Evolutionary conservation across 2,797 vertebrate genomes (phyloP), one percentile per base, ranked within the genome.

Genomic region (Spheniscus humboldti): DNA sequence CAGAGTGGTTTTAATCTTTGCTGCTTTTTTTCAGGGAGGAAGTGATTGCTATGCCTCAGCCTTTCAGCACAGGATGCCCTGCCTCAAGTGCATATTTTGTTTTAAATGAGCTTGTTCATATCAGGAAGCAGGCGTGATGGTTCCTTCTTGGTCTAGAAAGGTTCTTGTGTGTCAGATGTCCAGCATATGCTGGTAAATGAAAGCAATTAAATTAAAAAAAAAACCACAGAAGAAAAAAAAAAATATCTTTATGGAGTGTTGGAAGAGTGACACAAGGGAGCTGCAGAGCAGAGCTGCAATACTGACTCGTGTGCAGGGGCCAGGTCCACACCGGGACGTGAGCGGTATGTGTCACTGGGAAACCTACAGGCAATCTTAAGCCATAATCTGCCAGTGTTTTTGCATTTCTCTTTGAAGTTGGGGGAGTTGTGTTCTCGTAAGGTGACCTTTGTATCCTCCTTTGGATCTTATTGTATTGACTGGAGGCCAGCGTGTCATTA

Each of bases 371-470:
- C 92, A 64, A 39, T 79, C 67, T 79, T 79, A 63, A 86, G 0
- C 93, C 60, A 12, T 74, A 60, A 93, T 88, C 86, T 91, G 83
- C 24, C n/a, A 47, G 59, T 63, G 52, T 3, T 85, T 92, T 80
- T 80, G 53, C 72, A n/a, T 92, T 95, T 93, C 86, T 80, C 92
- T 96, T 94, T 96, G 94, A 97, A 96, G 93, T 80, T 1, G 0
- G 8, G 24, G 43, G 53, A 92, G 18, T 28, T 92, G 63, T 43
- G 63, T 91, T 88, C 72, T 68, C 30, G 2, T 92, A 80, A 85
- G 2, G 6, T 96, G 94, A 96, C 94, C 93, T 96, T 95, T 96
- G 74, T 84, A 93, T 85, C 88, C 71, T 92, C 57, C 71, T 90
- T 79, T 92, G 84, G 64, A 72, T 92, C 81, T 89, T 57, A 47